A percentile compares a stretch with the other conserved stretches of the same genome.
Evolutionary conservation across 2,113 vertebrate species (phyloP).

Genomic region (Echinops telfairi): DNA sequence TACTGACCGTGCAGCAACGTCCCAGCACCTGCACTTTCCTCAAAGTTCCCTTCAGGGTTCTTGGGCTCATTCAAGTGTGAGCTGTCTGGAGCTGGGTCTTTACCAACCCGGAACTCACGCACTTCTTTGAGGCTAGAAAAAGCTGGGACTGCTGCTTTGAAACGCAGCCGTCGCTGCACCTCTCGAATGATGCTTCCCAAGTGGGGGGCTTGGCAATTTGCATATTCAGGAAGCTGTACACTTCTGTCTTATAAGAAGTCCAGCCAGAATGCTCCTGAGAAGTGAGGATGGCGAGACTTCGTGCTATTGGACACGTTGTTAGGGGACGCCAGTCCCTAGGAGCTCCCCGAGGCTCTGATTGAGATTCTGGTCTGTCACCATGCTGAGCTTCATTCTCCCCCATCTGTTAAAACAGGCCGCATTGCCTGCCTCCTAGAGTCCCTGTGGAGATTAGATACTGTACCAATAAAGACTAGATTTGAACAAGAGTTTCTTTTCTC

Average conservation of each 20-base stretch:
- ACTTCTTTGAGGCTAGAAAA: too few species aligned
- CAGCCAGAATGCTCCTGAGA: too few species aligned
- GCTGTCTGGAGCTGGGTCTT: background rate
- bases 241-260: background rate
- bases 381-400: conserved; percentile 2
- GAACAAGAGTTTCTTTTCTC: conserved; percentile 17
- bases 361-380: background rate
- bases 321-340: too few species aligned
- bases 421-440: background rate
- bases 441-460: background rate
- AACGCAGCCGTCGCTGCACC: background rate
- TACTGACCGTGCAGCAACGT: background rate
- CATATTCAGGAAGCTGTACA: conserved; percentile 22
- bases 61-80: background rate
- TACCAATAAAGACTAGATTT: conserved; percentile 7
- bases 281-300: too few species aligned
- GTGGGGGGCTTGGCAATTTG: background rate
- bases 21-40: background rate
- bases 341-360: background rate
- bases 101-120: background rate
- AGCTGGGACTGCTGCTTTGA: background rate
- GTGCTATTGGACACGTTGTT: too few species aligned
- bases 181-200: background rate
- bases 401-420: background rate
- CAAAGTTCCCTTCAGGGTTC: background rate